phyloP scores from a whole-genome alignment of 2,797 vertebrate species.

The Aeoliscus strigatus region DNA sequence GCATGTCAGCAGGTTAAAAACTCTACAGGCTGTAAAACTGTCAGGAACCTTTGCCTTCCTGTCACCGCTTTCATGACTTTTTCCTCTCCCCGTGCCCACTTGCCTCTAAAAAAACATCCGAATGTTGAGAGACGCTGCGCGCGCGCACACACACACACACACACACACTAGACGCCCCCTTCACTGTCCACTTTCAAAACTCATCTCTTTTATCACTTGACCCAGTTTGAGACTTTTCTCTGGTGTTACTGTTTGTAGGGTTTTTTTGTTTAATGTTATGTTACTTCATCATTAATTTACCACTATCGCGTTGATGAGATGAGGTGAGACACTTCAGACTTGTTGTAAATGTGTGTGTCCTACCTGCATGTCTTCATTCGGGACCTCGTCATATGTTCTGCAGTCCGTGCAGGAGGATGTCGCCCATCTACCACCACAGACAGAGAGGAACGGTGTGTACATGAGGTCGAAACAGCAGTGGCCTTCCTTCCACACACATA shows the following conservation, averaged over 20 bases:
- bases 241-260: too few relatives aligned
- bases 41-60: conserved; percentile 41
- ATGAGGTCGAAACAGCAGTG: conserved; percentile 12
- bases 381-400: conserved; percentile 89
- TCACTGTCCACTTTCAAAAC: too few relatives aligned
- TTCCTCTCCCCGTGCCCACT: conserved; percentile 1
- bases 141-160: conserved; percentile 34
- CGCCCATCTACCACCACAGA: conserved; percentile 76
- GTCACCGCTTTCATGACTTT: conserved; percentile 27
- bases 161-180: too few relatives aligned
- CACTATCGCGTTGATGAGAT: too few relatives aligned
- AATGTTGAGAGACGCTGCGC: conserved; percentile 46
- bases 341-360: not conserved
- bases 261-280: too few relatives aligned
- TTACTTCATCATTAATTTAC: too few relatives aligned
- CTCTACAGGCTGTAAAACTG: conserved; percentile 56
- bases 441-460: not conserved
- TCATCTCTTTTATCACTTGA: too few relatives aligned
- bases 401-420: conserved; percentile 81
- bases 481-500: not conserved
- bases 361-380: conserved; percentile 87
- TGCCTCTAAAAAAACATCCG: conserved; percentile 24
- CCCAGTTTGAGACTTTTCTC: too few relatives aligned
- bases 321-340: conserved; percentile 5
- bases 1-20: conserved; percentile 35